Base-by-base conservation (phyloP, 1,140 invertebrate species). In the Ceratina calcarata region DNA sequence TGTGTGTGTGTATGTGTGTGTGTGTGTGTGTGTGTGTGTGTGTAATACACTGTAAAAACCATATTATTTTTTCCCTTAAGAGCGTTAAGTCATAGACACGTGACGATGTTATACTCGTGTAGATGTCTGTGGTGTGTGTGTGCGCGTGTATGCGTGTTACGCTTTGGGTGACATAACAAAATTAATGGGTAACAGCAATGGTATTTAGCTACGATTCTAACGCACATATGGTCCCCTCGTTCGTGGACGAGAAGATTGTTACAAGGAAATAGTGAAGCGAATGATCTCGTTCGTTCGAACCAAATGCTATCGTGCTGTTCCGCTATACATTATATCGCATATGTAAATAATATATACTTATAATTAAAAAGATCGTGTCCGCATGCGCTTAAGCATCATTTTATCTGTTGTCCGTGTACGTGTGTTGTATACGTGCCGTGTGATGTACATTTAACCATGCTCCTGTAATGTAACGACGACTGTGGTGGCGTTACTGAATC, bases 321-420 rank as follows among this genome's bases (percentile, higher is more conserved):
- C 22, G 45, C 37, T 53, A 32, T 73, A 58, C 53, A 49, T 45
- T 53, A 32, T 57, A 45, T 45, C 37, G 37, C 37, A 45, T 55
- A 79, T 66, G 7, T 51, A 58, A 27, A 16, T 61, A 78, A 49
- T 27, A 65, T 27, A 37, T 69, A 51, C 58, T 64, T 61, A 49
- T 32, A 55, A 57, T 62, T n/a, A 73, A 69, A 78, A 49, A 68
- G 53, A 74, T 73, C 70, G 62, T 79, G 70, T 84, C 77, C 83
- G 80, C 83, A 85, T 86, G 80, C 80, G 84, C 84, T 81, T 70
- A 73, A 78, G 60, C 49, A 45, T 78, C 13, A 2, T 72, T 53
- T 20, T 4, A 2, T 27, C 4, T 37, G 32, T 64, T 1, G 12
- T 49, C 15, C 22, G 32, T 70, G n/a, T 70, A 6, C 20, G 18